A percentile compares a stretch with the other conserved stretches of the same genome.
Conservation (phyloP, 2,797 vertebrate genomes). For the Antrozous pallidus region DNA sequence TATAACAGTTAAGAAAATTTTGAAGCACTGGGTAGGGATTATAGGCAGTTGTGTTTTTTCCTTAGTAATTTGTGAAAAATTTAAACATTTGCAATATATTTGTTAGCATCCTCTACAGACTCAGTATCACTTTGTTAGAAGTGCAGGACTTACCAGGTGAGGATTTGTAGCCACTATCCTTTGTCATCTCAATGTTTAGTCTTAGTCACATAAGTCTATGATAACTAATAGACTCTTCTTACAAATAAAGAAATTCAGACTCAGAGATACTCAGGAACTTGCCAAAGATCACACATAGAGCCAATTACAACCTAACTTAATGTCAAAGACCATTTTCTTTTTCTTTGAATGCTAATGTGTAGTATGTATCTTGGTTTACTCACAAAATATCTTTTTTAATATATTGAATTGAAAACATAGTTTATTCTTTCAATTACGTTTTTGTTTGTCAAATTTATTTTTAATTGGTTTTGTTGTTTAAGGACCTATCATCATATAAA, state of each 20-base stretch:
- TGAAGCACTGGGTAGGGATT: background rate
- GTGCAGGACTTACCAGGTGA: background rate
- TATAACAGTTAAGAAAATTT: background rate
- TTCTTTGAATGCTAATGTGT: background rate
- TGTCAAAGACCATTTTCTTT: conserved; percentile 30
- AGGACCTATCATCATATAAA: background rate
- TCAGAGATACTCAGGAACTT: background rate
- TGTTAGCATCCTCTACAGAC: background rate
- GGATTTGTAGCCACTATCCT: background rate
- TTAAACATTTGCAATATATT: background rate
- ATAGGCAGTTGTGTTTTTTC: background rate
- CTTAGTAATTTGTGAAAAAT: background rate
- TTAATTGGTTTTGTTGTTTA: conserved; percentile 14
- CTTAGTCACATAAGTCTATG: background rate
- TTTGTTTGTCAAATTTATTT: conserved; percentile 25
- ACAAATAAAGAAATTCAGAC: background rate
- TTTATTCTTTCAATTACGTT: background rate
- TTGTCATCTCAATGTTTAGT: background rate
- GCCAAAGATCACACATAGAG: background rate
- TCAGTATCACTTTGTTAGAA: background rate
- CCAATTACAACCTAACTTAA: background rate
- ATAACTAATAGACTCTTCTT: background rate
- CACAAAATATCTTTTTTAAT: background rate
- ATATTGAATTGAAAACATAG: conserved; percentile 19
- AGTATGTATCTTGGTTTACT: conserved; percentile 19